Evolutionary conservation across 30 jellyfish, hydroid and myxozoan genomes (phyloP), one percentile per base, ranked within the genome.

Genomic region (Cassiopea xamachana): DNA sequence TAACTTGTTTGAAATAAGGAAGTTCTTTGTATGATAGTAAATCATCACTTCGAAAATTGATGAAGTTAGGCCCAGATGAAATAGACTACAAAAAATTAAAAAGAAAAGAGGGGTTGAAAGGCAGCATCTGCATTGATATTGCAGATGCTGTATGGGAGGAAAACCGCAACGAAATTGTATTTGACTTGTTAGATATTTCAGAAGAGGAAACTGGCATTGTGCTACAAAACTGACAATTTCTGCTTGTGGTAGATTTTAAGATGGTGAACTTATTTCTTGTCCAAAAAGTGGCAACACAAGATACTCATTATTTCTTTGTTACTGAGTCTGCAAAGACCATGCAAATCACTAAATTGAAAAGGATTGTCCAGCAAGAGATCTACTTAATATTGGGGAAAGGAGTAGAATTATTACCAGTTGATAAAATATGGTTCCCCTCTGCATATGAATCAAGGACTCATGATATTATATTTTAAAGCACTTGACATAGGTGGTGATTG

Each of bases 291-390:
- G 93, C 91, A 73, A 64, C 58, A 74, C 93, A 77, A 85, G 55
- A 46, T 68, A 72, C 49, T 5, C 79, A 46, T 85, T 84, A 43
- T 75, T 85, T 70, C 46, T 85, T 19, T 84, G 92, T 73, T 45
- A 16, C 60, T 73, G 91, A 59, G 93, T 43, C 69, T 1, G 46
- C 62, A 18, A 84, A 17, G 77, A 84, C 69, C 71, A 73, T 17
- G 93, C 73, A 59, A 85, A 75, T 68, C 89, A 85, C 68, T 85
- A 86, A 92, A 68, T 1, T 14, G 64, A 85, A 85, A 85, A 85
- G 83, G 93, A 85, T 72, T 73, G 93, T 49, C 79, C 27, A 78
- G 79, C 69, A 50, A 79, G 84, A 85, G 83, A 58, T 45, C 67
- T 45, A 68, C 91, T 69, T 46, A 72, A 68, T 15, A 59, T 46